Base-by-base conservation (phyloP, 2,797 vertebrate genomes). In the Eptatretus atami region DNA sequence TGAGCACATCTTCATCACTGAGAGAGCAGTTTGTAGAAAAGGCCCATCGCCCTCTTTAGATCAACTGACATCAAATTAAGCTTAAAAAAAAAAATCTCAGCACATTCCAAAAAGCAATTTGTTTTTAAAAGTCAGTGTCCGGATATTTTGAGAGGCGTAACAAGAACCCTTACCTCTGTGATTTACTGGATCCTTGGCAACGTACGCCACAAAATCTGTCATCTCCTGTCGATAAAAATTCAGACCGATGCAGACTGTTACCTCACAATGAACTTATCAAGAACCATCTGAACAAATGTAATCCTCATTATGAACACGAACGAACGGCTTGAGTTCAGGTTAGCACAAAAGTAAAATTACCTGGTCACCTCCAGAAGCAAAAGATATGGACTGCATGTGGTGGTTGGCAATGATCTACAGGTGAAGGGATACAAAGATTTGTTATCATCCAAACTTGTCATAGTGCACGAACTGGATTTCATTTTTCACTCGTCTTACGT, bases 341-440 rank as follows among this genome's bases (percentile, higher is more conserved):
- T 44, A 55, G 15, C 13, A 11, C 25, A 24, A 12, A 19, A 12
- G 66, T 63, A 66, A 76, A 85, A 84, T 71, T 81, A 92, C 86
- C 65, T 81, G 80, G 71, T 88, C 84, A 70, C 85, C 85, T 76
- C 86, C 85, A 53, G 85, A 93, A 67, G 84, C 86, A 73, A 93
- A 90, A n/a, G 86, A 93, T 74, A 93, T 85, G 70, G 83, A 80
- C 73, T 86, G 83, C 81, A 93, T 86, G 53, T 83, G 81, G 68
- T 93, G 85, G 70, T 85, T 81, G 69, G 81, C 82, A 73, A 88
- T 81, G 71, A 78, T 81, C 86, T 88, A 76, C 25, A 25, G 57
- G 12, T n/a, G n/a, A 25, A 25, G 57, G n/a, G 25, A 61, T 2
- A 61, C n/a, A 2, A 25, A 12, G n/a, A 61, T 61, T 10, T 61